A percentile compares a stretch with the other conserved stretches of the same genome.
These are phyloP conservation scores for Julus scanicus DNA, from an alignment of 2,888 invertebrate genomes.

Conservation along the genomic window DNA sequence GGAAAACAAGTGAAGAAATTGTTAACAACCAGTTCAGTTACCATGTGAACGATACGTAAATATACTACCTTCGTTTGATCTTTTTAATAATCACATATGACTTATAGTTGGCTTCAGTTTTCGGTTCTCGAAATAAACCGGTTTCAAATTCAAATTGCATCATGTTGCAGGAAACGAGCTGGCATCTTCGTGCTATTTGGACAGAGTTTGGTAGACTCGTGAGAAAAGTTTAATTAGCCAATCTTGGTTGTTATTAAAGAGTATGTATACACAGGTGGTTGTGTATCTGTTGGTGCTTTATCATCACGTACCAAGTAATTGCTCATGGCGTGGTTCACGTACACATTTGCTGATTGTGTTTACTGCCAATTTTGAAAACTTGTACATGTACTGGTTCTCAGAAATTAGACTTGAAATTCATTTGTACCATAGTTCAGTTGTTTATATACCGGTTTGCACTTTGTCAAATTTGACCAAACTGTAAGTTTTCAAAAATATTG, in stretches of 20 bases:
- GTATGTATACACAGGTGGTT: conserved; percentile 15
- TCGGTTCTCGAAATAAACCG: neutral
- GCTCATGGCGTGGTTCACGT: neutral
- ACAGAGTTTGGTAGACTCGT: neutral
- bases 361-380: too few species aligned
- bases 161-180: neutral
- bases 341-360: neutral
- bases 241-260: neutral
- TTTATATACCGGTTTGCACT: too few species aligned
- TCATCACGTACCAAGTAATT: neutral
- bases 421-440: too few species aligned
- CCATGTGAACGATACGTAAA: neutral
- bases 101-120: neutral
- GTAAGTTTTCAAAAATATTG: too few species aligned
- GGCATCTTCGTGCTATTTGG: neutral
- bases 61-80: neutral
- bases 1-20: neutral
- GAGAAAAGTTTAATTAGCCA: conserved; percentile 23
- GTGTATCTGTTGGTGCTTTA: neutral
- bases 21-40: neutral
- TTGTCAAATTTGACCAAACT: too few species aligned
- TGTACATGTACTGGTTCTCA: too few species aligned
- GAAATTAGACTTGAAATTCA: too few species aligned
- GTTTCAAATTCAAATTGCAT: neutral
- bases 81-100: neutral